Base-by-base conservation (phyloP, 1,140 invertebrate genomes). In the Scaptomyza hsui region DNA sequence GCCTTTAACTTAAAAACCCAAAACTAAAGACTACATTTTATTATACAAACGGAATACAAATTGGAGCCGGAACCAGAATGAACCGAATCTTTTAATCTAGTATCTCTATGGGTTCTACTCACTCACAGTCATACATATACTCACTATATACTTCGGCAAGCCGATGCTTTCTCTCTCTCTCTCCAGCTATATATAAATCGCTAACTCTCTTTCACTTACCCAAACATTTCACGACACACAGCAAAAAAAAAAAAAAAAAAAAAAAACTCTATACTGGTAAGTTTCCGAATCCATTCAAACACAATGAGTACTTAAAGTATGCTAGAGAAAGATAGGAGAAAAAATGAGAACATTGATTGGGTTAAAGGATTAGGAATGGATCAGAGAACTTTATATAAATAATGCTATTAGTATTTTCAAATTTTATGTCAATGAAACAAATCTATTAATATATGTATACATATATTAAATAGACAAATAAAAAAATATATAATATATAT, bases 361-460 rank as follows among this genome's bases (percentile, higher is more conserved):
- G 12, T 51, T 18, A 37, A 12, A 26, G 47, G 47, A 41, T 51
- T 32, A 21, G 24, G 3, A 59, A 19, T 1, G 15, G 41, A 48
- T 44, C 48, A n/a, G 7, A 62, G 3, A 41, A 41, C 45, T 48
- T 15, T 2, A 39, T 21, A 48, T 24, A 13, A 32, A 41, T 44
- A 67, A 61, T 59, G 63, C 45, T 72, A 72, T 37, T 44, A 72
- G 41, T 55, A 75, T 71, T 76, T 63, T 62, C 59, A 69, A 74
- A 61, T 65, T 78, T 47, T 52, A 83, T 85, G 81, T 83, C 80
- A 83, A 70, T 80, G 63, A 73, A 76, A 13, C 26, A 70, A 73
- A 45, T 56, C 61, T 64, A 63, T 71, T 52, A 57, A 71, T 29
- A 62, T 70, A 76, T 57, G 70, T 44, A 75, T 63, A 72, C 52